Percentiles rank a stretch among this genome's conserved stretches.
These are phyloP conservation scores for Aleadryas rufinucha DNA, from an alignment of 2,113 vertebrate species.

Conservation along the genomic window DNA sequence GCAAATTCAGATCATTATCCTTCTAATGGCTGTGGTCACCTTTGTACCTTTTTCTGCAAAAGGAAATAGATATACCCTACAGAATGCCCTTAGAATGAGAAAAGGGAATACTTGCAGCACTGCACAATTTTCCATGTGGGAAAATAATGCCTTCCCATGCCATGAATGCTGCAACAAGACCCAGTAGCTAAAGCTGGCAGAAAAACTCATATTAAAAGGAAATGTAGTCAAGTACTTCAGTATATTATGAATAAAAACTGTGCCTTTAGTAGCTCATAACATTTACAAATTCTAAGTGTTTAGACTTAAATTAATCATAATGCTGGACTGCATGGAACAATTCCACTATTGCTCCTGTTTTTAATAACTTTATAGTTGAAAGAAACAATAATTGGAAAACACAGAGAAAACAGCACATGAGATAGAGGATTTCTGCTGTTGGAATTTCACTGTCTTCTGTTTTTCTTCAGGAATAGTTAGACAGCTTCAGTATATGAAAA, in stretches of 20 bases:
- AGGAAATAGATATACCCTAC: not conserved
- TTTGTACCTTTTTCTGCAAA: not conserved
- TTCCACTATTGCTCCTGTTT: not conserved
- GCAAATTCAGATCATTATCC: not conserved
- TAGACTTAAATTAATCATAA: not conserved
- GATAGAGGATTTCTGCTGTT: not conserved
- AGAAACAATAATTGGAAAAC: not conserved
- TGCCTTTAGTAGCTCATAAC: not conserved
- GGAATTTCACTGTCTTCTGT: not conserved
- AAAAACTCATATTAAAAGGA: not conserved
- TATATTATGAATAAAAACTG: not conserved
- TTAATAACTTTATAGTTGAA: not conserved
- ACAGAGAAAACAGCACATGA: not conserved
- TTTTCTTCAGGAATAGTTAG: not conserved
- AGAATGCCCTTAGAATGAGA: not conserved
- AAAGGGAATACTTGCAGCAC: not conserved
- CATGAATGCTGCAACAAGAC: not conserved
- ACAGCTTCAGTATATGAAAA: not conserved
- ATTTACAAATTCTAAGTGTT: not conserved
- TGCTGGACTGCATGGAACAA: not conserved
- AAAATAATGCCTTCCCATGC: not conserved
- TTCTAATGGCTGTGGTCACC: not conserved
- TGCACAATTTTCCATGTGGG: not conserved
- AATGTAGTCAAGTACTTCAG: not conserved
- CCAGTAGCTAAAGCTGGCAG: not conserved